Conservation (phyloP, 2,797 vertebrate genomes). For the Calcarius lapponicus region DNA sequence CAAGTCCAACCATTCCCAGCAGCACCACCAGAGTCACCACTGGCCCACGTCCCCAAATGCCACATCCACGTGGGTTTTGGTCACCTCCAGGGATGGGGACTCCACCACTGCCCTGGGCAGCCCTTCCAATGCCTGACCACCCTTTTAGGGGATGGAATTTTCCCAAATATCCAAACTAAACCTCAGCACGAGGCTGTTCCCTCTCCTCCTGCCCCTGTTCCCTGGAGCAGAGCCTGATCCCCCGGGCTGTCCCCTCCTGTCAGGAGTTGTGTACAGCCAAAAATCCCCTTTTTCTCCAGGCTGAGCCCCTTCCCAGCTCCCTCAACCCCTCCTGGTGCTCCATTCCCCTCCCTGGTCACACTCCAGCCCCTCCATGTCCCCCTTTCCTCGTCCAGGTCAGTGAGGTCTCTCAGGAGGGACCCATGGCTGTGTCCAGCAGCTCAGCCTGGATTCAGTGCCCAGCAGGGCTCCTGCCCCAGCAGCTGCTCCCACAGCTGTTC, state of each 20-base stretch:
- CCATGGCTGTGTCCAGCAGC: background rate
- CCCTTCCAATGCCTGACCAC: background rate
- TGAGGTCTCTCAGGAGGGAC: background rate
- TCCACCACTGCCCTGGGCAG: background rate
- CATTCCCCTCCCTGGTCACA: background rate
- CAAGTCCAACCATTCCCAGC: no score
- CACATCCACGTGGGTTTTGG: fast-evolving
- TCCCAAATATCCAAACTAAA: fast-evolving
- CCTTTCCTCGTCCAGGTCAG: background rate
- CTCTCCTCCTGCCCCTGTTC: background rate
- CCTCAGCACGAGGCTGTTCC: fast-evolving
- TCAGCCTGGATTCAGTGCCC: fast-evolving
- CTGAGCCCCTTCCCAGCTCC: background rate
- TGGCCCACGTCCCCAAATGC: fast-evolving
- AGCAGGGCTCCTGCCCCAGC: background rate
- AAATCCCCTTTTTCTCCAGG: background rate
- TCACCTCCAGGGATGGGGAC: background rate
- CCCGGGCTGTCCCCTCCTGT: fast-evolving
- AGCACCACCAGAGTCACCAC: background rate
- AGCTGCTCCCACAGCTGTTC: constrained; percentile 63
- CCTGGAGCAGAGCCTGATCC: background rate
- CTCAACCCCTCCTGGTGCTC: background rate
- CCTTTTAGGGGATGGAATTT: no score
- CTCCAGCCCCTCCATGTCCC: background rate
- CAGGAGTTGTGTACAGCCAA: background rate